Percentiles rank a stretch among this genome's conserved stretches.
phyloP scores from a whole-genome alignment of 2,113 vertebrate species.

The Burhinus bistriatus region DNA sequence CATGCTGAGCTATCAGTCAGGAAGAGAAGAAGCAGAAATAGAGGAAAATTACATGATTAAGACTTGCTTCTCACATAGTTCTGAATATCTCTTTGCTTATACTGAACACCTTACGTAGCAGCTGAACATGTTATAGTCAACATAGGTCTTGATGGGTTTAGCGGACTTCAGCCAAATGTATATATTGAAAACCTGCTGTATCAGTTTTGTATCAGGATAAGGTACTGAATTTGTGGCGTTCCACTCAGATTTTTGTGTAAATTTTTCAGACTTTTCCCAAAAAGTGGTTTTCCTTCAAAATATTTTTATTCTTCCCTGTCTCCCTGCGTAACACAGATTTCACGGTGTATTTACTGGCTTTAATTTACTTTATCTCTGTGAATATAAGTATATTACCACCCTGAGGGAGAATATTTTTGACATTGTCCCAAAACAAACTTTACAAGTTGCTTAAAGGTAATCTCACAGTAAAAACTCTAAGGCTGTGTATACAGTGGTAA shows the following conservation, averaged over 20 bases:
- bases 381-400: not conserved
- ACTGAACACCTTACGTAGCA: not conserved
- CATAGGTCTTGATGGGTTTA: not conserved
- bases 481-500: not conserved
- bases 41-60: not conserved
- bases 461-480: not conserved
- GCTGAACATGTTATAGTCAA: not conserved
- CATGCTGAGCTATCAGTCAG: not conserved
- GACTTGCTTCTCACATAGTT: not conserved
- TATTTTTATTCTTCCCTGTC: not conserved
- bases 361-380: not conserved
- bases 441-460: not conserved
- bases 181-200: not conserved
- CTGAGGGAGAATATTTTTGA: not conserved
- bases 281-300: not conserved
- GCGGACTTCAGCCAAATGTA: not conserved
- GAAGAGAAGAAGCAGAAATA: not conserved
- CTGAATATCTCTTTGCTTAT: not conserved
- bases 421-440: not conserved
- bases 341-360: not conserved
- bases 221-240: not conserved
- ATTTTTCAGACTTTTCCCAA: not conserved
- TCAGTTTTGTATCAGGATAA: not conserved
- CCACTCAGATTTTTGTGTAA: not conserved
- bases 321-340: not conserved